Base-by-base conservation (phyloP, 1,140 invertebrate species). In the Agrilus planipennis region DNA sequence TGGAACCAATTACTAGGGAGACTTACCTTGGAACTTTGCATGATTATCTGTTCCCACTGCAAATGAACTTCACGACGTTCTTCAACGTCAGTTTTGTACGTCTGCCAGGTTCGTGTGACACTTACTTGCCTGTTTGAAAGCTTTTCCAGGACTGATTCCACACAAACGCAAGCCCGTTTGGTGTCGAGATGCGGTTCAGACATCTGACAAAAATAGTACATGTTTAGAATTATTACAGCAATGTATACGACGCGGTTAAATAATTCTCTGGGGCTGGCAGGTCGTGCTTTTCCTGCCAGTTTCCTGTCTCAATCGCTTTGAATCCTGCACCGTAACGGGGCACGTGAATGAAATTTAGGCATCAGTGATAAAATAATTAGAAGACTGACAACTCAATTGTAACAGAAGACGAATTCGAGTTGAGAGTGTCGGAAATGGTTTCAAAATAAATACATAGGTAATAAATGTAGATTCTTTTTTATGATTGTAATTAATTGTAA, bases 151-250 rank as follows among this genome's bases (percentile, higher is more conserved):
- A 82, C 70, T 12, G 73, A 74, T 58, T 84, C 74, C 28, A 87
- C 76, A 52, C 75, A 79, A 29, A 73, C 57, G 49, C 75, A 66
- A 42, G 84, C 77, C 53, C 73, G 69, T 41, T 75, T 71, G 37
- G 79, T 68, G 59, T 86, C 79, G 44, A 89, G 70, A 67, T 82
- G 76, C 27, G 76, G 73, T 62, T 88, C 84, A 44, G 73, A 70
- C 51, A 78, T 73, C 81, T 44, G 50, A 52, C 47, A 53, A 54
- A 58, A 54, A 49, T 58, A 58, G 51, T 41, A 40, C 39, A 22
- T n/a, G n/a, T 5, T 34, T 5, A 34, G 32, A 32, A 18, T 21
- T 20, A 12, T 7, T 21, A 36, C 7, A 36, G 15, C 6, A 15
- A 5, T 30, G 15, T 11, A 12, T 29, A 12, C 28, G 28, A 29